Evolutionary conservation across 2,797 vertebrate genomes (phyloP).

Genomic region (Octomys mimax): DNA sequence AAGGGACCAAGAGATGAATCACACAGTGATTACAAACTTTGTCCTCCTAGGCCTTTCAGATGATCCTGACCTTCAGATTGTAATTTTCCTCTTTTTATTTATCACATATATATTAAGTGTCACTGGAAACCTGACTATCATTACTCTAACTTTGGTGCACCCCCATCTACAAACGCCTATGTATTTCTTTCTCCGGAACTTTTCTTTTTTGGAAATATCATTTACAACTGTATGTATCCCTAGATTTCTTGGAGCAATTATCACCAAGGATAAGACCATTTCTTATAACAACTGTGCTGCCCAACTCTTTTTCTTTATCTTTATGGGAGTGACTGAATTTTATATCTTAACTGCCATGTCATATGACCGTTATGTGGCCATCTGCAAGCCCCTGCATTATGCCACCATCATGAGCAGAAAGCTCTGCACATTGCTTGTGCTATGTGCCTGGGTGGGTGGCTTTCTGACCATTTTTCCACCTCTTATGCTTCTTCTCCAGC

Average conservation of each 20-base stretch:
- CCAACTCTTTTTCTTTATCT: slow-evolving; percentile 77
- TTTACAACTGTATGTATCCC: slow-evolving; percentile 77
- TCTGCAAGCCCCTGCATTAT: slow-evolving; percentile 82
- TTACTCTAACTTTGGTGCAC: slow-evolving; percentile 62
- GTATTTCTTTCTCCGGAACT: slow-evolving; percentile 81
- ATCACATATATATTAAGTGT: slow-evolving; percentile 73
- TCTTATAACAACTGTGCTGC: slow-evolving; percentile 71
- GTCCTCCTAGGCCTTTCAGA: slow-evolving; percentile 76
- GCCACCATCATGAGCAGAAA: slow-evolving; percentile 73
- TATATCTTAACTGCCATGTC: slow-evolving; percentile 81
- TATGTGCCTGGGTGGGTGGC: slow-evolving; percentile 55
- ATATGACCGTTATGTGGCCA: slow-evolving; percentile 78
- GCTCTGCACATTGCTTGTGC: slow-evolving; percentile 66
- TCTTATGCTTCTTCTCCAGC: slow-evolving; percentile 67
- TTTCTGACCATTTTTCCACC: slow-evolving; percentile 75
- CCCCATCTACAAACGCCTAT: slow-evolving; percentile 70
- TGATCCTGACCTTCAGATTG: slow-evolving; percentile 66
- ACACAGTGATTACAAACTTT: slow-evolving; percentile 68
- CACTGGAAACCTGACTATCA: slow-evolving; percentile 74
- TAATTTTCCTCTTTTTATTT: slow-evolving; percentile 74
- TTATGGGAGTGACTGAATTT: slow-evolving; percentile 78
- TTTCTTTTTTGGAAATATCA: slow-evolving; percentile 76
- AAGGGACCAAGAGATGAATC: slow-evolving; percentile 56
- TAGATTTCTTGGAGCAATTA: slow-evolving; percentile 70
- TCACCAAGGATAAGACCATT: slow-evolving; percentile 74